Conservation (phyloP, 2,888 invertebrate species). For the Syritta pipiens region DNA sequence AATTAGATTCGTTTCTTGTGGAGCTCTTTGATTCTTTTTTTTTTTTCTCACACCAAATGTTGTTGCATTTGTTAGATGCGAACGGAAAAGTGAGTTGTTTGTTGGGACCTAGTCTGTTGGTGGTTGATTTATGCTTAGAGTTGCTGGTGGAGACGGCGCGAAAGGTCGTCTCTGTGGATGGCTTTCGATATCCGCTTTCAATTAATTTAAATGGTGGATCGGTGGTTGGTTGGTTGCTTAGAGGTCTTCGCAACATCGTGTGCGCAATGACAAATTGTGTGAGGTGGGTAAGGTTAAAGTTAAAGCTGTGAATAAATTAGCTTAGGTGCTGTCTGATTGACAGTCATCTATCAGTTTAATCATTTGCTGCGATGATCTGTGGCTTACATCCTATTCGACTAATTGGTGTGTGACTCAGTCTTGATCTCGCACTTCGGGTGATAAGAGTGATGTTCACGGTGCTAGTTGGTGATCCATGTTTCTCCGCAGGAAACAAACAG, state of each 20-base stretch:
- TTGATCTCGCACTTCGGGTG: too few species aligned
- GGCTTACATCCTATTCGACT: too few species aligned
- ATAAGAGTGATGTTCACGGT: too few species aligned
- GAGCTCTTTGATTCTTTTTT: too few species aligned
- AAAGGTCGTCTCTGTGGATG: constrained; percentile 53
- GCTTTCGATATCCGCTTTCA: constrained; percentile 19
- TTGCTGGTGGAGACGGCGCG: constrained; percentile 7
- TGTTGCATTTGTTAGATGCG: constrained; percentile 7
- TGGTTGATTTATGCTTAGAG: neutral
- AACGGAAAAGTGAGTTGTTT: neutral
- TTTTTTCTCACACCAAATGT: constrained; percentile 10
- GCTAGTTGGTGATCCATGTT: too few species aligned
- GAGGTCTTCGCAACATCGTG: constrained; percentile 20
- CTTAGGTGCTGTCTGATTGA: neutral
- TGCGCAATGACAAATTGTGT: neutral
- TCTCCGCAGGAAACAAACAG: too few species aligned
- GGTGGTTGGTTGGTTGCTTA: neutral
- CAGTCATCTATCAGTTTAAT: neutral
- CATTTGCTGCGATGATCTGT: too few species aligned
- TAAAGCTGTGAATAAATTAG: neutral
- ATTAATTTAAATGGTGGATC: constrained; percentile 36
- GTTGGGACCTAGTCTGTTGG: too few species aligned
- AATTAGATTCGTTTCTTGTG: constrained; percentile 22
- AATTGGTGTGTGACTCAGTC: too few species aligned
- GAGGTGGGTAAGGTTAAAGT: constrained; percentile 8